Base-by-base conservation (phyloP, 2,797 vertebrate species). In the Micropoecilia bifurca region DNA sequence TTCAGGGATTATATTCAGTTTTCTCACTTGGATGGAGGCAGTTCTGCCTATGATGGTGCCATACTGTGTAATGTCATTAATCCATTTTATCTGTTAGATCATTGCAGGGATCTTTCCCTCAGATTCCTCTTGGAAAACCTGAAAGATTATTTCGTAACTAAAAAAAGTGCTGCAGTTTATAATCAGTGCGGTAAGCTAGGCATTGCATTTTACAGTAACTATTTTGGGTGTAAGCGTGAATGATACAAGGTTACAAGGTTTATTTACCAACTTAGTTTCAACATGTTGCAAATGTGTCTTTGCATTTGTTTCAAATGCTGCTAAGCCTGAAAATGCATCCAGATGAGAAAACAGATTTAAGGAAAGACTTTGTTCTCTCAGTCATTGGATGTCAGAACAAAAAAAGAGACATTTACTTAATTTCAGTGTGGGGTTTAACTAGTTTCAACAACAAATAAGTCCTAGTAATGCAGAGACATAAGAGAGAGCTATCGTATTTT, bases 311-410 rank as follows among this genome's bases (percentile, higher is more conserved):
- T 85, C 48, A 80, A 57, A 83, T 53, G 63, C 10, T 68, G 10
- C 1, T 68, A 25, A 12, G 25, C 4, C 87, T 77, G 84, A 80
- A 81, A 80, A 82, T 61, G 73, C 76, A 36, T 74, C 89, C 79
- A 80, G 73, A 92, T 90, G 73, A 79, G 59, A 59, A 78, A 41
- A 25, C 63, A 2, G 76, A 90, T 90, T 87, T 76, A 80, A 61
- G 80, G 20, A 76, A 71, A 75, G 33, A 82, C 73, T 75, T 66
- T 47, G 30, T 72, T 36, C 55, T 73, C 43, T 77, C 28, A n/a
- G 53, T 43, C 69, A 76, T 80, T 59, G 80, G 50, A 84, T 80
- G 72, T 72, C 33, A 3, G 4, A 63, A 73, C 61, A 73, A 14
- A 47, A 47, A 47, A 53, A 59, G 46, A 72, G 73, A 74, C 18